phyloP scores from a whole-genome alignment of 2,888 invertebrate species.

The Sphecodes monilicornis region DNA sequence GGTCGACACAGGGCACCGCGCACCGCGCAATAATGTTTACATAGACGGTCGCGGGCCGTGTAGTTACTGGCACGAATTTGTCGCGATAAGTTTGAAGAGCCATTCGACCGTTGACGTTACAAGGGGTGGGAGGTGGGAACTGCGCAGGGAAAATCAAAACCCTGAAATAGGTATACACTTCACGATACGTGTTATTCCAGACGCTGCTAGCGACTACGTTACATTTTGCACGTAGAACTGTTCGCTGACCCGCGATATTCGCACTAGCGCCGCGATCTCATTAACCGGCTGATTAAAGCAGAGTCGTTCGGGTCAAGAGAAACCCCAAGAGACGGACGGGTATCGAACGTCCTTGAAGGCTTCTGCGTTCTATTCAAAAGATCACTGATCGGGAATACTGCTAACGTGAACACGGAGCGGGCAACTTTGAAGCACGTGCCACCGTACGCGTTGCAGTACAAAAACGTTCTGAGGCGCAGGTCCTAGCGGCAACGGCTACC shows the following conservation, averaged over 20 bases:
- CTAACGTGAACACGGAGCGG: not conserved
- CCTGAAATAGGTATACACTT: not conserved
- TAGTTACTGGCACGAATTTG: constrained; percentile 35
- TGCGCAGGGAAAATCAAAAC: not conserved
- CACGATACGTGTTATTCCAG: too few species aligned
- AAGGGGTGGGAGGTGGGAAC: not conserved
- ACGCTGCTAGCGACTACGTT: too few species aligned
- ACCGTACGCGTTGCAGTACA: constrained; percentile 63
- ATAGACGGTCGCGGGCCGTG: constrained; percentile 22
- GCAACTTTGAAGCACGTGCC: constrained; percentile 52
- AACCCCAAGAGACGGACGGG: not conserved
- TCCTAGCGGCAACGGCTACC: constrained; percentile 36
- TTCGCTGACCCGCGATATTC: constrained; percentile 3
- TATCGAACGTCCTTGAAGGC: not conserved
- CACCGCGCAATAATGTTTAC: constrained; percentile 44
- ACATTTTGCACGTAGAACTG: constrained; percentile 51
- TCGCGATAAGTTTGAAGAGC: constrained; percentile 34
- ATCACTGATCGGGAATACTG: constrained; percentile 36
- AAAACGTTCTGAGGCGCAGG: constrained; percentile 69
- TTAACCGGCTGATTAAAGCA: not conserved
- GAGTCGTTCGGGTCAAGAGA: not conserved
- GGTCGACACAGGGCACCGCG: constrained; percentile 5
- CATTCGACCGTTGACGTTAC: constrained; percentile 38
- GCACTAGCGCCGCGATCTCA: not conserved
- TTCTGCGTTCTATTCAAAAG: not conserved